Evolutionary conservation across 1,140 invertebrate genomes (phyloP).

Genomic region (Grapholita molesta): DNA sequence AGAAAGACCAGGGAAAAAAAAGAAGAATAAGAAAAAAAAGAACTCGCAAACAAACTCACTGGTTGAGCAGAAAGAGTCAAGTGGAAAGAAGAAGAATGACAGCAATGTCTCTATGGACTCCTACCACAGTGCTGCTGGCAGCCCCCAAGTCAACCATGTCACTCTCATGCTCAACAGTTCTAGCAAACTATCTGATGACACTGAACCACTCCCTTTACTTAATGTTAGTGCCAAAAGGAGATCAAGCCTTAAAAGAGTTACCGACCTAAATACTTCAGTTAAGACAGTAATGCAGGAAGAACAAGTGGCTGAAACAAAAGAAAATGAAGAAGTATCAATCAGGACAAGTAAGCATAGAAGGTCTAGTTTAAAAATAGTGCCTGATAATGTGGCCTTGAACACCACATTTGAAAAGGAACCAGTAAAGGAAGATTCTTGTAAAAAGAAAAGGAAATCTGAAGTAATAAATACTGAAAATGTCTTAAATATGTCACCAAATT

Average conservation of each 20-base stretch:
- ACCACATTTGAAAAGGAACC: constrained; percentile 18
- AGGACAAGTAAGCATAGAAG: not conserved
- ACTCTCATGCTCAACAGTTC: not conserved
- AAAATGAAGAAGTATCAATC: not conserved
- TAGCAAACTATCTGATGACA: not conserved
- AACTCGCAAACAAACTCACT: constrained; percentile 28
- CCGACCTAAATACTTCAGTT: not conserved
- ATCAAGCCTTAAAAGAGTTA: not conserved
- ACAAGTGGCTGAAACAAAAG: not conserved
- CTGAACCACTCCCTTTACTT: not conserved
- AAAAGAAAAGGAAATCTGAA: constrained; percentile 1
- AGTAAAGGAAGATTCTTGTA: not conserved
- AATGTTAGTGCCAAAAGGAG: not conserved
- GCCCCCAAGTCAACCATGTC: constrained; percentile 24
- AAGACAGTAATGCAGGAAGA: not conserved
- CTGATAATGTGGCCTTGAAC: not conserved
- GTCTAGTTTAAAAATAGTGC: not conserved
- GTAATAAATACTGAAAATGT: not conserved
- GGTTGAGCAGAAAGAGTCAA: constrained; percentile 25
- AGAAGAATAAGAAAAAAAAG: constrained; percentile 45
- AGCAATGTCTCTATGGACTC: constrained; percentile 50
- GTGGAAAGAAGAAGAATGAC: constrained; percentile 29
- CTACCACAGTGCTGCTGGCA: constrained; percentile 63
- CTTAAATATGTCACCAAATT: not conserved
- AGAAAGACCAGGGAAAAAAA: constrained; percentile 34